Percentiles rank a stretch among this genome's conserved stretches.
Conservation (phyloP, 1,140 invertebrate genomes). For the Chrysoperla carnea region DNA sequence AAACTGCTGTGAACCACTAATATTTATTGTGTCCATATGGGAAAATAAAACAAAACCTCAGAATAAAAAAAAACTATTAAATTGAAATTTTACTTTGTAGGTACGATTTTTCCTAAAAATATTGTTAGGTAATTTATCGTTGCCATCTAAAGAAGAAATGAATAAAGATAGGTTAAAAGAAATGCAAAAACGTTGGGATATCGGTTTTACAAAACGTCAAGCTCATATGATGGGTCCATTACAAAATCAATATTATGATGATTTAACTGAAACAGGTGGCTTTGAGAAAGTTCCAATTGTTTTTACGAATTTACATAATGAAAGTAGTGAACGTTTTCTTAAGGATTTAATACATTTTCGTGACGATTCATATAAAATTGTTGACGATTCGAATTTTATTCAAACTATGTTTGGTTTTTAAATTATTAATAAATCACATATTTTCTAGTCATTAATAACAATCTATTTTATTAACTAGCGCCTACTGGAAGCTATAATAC, state of each 20-base stretch:
- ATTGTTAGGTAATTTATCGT: slow-evolving; percentile 23
- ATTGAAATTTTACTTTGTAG: slow-evolving; percentile 16
- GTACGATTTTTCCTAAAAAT: slow-evolving; percentile 33
- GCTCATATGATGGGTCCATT: slow-evolving; percentile 40
- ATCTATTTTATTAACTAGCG: neutral
- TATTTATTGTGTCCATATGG: too few relatives aligned
- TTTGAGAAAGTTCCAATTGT: slow-evolving; percentile 29
- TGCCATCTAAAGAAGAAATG: slow-evolving; percentile 42
- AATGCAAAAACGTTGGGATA: slow-evolving; percentile 19
- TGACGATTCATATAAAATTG: slow-evolving; percentile 21
- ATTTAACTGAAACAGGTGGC: slow-evolving; percentile 31
- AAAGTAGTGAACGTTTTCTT: slow-evolving; percentile 23
- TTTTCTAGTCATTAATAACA: neutral
- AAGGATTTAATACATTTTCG: slow-evolving; percentile 24
- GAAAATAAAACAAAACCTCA: too few relatives aligned
- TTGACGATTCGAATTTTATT: slow-evolving; percentile 22
- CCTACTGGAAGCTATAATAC: too few relatives aligned
- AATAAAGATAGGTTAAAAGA: slow-evolving; percentile 32
- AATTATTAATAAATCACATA: neutral
- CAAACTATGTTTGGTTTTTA: neutral
- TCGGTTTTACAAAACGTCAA: slow-evolving; percentile 30
- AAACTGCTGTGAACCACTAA: too few relatives aligned
- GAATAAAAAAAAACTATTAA: slow-evolving; percentile 1
- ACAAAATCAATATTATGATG: slow-evolving; percentile 35
- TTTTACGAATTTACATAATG: slow-evolving; percentile 31